Conservation (phyloP, 2,797 vertebrate genomes). For the Bradypodion pumilum region DNA sequence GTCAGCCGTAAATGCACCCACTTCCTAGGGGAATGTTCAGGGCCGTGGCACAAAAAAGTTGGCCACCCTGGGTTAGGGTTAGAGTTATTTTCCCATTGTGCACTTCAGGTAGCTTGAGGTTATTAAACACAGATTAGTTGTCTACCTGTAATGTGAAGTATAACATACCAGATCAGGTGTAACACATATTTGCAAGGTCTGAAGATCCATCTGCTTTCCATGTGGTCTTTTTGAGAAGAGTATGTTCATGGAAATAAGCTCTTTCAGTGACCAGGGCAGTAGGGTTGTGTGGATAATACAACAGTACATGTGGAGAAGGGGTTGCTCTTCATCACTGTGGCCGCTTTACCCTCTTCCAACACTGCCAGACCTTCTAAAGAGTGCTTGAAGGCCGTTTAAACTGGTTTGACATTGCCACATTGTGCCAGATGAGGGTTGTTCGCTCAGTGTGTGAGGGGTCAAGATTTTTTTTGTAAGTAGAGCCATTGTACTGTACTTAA, state of each 20-base stretch:
- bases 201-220: not conserved
- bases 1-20: too few relatives aligned
- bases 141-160: not conserved
- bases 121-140: too few relatives aligned
- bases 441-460: slow-evolving; percentile 11
- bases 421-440: not conserved
- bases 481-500: slow-evolving; percentile 7
- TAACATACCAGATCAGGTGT: too few relatives aligned
- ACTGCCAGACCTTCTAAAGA: not conserved
- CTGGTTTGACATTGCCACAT: slow-evolving; percentile 7
- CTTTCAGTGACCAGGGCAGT: not conserved
- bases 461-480: slow-evolving; percentile 2
- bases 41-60: too few relatives aligned
- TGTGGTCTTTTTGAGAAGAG: not conserved
- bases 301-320: not conserved
- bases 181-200: not conserved
- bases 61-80: too few relatives aligned
- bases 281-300: not conserved
- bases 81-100: too few relatives aligned
- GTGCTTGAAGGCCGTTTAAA: not conserved
- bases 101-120: too few relatives aligned
- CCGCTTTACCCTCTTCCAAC: not conserved
- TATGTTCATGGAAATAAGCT: not conserved
- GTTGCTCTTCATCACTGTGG: too few relatives aligned
- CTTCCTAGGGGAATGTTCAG: too few relatives aligned